These are phyloP conservation scores for Iselma pallidipennis DNA, from an alignment of 2,888 invertebrate genomes.

Conservation along the genomic window DNA sequence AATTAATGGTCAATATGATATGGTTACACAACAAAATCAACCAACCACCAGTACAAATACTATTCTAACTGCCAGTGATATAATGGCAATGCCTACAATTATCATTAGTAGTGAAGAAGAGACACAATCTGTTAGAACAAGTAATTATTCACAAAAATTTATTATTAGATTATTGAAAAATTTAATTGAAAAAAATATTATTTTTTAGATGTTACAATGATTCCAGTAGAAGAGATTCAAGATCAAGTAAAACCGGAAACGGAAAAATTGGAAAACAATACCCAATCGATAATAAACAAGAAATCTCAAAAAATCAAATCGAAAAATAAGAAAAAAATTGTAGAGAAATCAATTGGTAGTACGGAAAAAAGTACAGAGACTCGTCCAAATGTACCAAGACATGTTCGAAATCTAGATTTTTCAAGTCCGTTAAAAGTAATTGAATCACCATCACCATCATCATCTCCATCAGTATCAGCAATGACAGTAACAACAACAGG, in stretches of 20 bases:
- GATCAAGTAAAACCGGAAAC: not conserved
- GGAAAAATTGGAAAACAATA: not conserved
- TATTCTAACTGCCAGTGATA: conserved; percentile 44
- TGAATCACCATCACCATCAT: not conserved
- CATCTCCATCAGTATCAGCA: not conserved
- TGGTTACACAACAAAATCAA: conserved; percentile 14
- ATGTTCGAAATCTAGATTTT: conserved; percentile 46
- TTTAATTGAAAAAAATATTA: not conserved
- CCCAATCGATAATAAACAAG: not conserved
- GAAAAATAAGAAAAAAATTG: not conserved
- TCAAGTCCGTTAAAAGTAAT: conserved; percentile 37
- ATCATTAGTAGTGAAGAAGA: conserved; percentile 36
- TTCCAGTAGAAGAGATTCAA: not conserved
- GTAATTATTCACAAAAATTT: not conserved
- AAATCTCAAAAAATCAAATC: not conserved
- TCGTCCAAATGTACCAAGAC: conserved; percentile 20
- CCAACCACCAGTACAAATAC: conserved; percentile 10
- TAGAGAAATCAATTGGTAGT: not conserved
- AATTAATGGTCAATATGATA: conserved; percentile 28
- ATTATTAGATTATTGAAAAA: not conserved
- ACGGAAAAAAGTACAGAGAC: not conserved
- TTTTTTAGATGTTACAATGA: not conserved
- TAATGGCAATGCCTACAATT: conserved; percentile 50
- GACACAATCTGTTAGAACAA: not conserved
- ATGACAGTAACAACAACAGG: not conserved